Percentiles rank a stretch among this genome's conserved stretches.
These are phyloP conservation scores for Denticeps clupeoides DNA, from an alignment of 2,797 vertebrate species.

Conservation along the genomic window DNA sequence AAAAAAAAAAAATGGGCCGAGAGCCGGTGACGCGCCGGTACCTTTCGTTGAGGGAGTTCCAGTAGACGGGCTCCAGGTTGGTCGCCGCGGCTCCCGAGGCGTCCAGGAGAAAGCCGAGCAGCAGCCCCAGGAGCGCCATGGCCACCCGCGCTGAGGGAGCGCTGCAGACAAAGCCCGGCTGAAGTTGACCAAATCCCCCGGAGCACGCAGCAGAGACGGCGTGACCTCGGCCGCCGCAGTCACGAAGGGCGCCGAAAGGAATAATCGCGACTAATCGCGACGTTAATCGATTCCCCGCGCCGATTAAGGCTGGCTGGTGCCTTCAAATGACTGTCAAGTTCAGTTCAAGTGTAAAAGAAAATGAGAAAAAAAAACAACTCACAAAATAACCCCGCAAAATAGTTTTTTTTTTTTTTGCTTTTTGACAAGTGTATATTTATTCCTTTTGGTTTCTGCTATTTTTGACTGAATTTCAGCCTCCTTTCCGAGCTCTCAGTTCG, in stretches of 20 bases:
- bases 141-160: conserved; percentile 16
- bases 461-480: no score
- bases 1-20: not conserved
- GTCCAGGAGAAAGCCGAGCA: conserved; percentile 34
- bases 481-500: no score
- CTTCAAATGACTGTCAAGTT: no score
- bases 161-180: conserved; percentile 21
- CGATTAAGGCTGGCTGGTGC: no score
- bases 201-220: conserved; percentile 14
- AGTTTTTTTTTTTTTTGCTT: no score
- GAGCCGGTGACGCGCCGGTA: conserved; percentile 25
- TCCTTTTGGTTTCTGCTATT: no score
- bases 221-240: conserved; percentile 20
- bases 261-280: conserved; percentile 7
- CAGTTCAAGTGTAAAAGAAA: no score
- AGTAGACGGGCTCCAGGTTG: conserved; percentile 66
- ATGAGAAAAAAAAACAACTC: no score
- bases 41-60: conserved; percentile 69
- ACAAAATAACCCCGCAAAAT: no score
- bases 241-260: conserved; percentile 6
- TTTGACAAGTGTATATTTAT: no score
- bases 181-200: conserved; percentile 25
- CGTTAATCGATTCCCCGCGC: no score
- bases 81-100: conserved; percentile 43
- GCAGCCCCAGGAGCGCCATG: conserved; percentile 24